Percentiles rank a stretch among this genome's conserved stretches.
Evolutionary conservation across 2,113 vertebrate genomes (phyloP).

Genomic region (Odontesthes bonariensis): DNA sequence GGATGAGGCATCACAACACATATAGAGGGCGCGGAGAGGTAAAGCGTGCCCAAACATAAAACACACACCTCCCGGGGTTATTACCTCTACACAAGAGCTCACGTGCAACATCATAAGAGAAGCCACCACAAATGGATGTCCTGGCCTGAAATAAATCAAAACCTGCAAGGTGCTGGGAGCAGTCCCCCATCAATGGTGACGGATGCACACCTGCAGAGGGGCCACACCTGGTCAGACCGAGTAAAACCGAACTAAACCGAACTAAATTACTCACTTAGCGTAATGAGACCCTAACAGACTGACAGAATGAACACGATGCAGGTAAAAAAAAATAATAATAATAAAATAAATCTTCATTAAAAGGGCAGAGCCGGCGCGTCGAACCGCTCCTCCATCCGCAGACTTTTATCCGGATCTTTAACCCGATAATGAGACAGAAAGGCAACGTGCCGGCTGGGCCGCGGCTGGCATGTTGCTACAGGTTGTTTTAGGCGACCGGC

Average conservation of each 20-base stretch:
- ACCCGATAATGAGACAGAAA: background rate
- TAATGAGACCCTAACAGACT: too few relatives aligned
- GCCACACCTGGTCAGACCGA: background rate
- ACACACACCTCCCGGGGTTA: background rate
- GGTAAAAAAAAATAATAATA: background rate
- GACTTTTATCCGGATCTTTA: background rate
- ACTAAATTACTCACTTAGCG: too few relatives aligned
- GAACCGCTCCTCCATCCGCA: background rate
- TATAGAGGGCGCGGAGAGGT: background rate
- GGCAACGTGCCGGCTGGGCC: background rate
- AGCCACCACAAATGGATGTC: background rate
- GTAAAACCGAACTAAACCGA: too few relatives aligned
- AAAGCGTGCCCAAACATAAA: background rate
- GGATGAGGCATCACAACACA: background rate
- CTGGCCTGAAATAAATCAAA: background rate
- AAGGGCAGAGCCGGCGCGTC: background rate
- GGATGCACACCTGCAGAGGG: slow-evolving; percentile 26
- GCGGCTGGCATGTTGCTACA: slow-evolving; percentile 60
- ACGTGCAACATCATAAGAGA: background rate
- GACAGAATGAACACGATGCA: background rate
- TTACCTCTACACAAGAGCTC: background rate
- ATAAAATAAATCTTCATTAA: background rate
- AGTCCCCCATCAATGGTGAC: background rate
- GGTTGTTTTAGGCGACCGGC: slow-evolving; percentile 21
- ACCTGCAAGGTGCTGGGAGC: background rate